Conservation (phyloP, 92 coral and sea anemone genomes). For the Palythoa caribaeorum region DNA sequence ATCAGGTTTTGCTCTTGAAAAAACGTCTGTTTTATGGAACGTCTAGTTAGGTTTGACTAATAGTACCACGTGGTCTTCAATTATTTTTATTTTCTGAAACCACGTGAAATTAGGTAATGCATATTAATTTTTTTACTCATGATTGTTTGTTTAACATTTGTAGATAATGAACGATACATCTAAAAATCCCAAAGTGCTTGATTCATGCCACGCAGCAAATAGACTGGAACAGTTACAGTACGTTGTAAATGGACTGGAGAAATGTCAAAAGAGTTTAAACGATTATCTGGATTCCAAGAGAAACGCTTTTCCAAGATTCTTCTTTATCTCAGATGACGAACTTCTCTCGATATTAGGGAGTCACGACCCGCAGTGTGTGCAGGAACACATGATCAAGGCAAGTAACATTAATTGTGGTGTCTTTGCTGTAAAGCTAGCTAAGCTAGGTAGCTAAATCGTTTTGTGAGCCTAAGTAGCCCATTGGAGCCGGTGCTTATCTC, state of each 20-base stretch:
- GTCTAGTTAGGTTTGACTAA: too few relatives aligned
- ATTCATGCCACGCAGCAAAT: constrained; percentile 95
- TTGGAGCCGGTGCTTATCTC: too few relatives aligned
- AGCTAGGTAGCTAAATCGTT: too few relatives aligned
- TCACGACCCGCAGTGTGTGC: constrained; percentile 97
- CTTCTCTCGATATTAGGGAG: constrained; percentile 97
- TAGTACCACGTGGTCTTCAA: too few relatives aligned
- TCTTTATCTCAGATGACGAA: constrained; percentile 99
- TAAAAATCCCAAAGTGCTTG: constrained; percentile 96
- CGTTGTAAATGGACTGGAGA: constrained; percentile 95
- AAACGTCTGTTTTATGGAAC: too few relatives aligned
- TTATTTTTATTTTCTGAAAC: too few relatives aligned
- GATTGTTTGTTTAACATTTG: neutral
- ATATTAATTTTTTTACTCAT: neutral
- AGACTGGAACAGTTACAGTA: constrained; percentile 95
- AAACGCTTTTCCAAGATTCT: constrained; percentile 98
- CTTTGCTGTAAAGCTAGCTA: neutral
- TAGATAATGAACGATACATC: constrained; percentile 98
- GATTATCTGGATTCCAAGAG: constrained; percentile 99
- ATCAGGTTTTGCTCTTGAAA: too few relatives aligned
- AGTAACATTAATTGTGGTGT: neutral
- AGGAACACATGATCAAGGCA: constrained; percentile 99
- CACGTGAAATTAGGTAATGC: neutral
- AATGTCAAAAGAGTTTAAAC: constrained; percentile 98
- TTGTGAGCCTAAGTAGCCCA: too few relatives aligned